These are phyloP conservation scores for Mormyrus proboscirostris DNA, from an alignment of 2,797 vertebrate genomes.

Conservation along the genomic window DNA sequence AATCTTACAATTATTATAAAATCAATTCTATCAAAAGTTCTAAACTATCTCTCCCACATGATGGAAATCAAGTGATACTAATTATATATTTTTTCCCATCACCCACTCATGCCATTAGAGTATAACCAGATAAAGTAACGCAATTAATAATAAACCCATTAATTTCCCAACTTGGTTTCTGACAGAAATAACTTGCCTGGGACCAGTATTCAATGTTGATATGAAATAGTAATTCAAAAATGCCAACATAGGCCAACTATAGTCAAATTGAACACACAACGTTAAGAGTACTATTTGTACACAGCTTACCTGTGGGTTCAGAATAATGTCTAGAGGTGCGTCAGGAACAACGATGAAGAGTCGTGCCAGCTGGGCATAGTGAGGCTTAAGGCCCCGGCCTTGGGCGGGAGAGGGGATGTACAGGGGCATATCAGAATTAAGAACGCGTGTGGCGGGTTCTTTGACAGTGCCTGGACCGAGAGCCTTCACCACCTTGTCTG, in stretches of 20 bases:
- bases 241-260: neutral
- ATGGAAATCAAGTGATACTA: neutral
- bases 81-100: neutral
- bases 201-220: neutral
- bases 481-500: constrained; percentile 94
- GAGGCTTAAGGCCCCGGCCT: constrained; percentile 85
- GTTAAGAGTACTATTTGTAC: neutral
- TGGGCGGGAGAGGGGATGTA: constrained; percentile 90
- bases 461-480: constrained; percentile 85
- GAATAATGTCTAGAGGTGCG: constrained; percentile 79
- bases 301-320: constrained; percentile 80
- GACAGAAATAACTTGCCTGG: neutral
- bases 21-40: neutral
- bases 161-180: neutral
- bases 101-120: neutral
- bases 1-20: neutral
- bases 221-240: neutral
- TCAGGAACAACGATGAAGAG: constrained; percentile 93
- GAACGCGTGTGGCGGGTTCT: constrained; percentile 82
- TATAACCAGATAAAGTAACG: neutral
- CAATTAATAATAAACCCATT: neutral
- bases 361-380: constrained; percentile 85
- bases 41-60: neutral
- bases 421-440: constrained; percentile 93
- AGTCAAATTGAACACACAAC: neutral